These are phyloP conservation scores for Clostera curtula DNA, from an alignment of 2,888 invertebrate genomes.

Conservation along the genomic window DNA sequence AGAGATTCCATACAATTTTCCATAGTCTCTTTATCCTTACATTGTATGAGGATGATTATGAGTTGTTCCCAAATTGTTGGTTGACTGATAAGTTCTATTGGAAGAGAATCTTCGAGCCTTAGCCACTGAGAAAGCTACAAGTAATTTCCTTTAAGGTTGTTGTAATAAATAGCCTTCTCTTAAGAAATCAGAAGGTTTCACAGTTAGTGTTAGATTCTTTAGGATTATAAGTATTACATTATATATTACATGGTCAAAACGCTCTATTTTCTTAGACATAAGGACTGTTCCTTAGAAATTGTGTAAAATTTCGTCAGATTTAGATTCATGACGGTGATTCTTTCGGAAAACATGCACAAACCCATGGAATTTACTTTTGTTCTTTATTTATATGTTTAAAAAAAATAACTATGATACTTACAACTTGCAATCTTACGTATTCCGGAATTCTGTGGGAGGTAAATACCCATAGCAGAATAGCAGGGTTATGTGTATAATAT, in stretches of 20 bases:
- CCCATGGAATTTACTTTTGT: too few relatives aligned
- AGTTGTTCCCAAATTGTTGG: slow-evolving; percentile 52
- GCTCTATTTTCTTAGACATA: too few relatives aligned
- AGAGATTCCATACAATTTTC: slow-evolving; percentile 46
- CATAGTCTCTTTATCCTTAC: slow-evolving; percentile 27
- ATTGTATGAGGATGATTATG: slow-evolving; percentile 43
- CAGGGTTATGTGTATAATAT: slow-evolving; percentile 61
- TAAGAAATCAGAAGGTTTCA: too few relatives aligned
- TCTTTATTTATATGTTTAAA: slow-evolving; percentile 1
- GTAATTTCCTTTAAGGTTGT: neutral
- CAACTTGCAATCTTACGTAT: slow-evolving; percentile 42
- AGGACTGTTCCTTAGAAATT: too few relatives aligned
- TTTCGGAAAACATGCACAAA: too few relatives aligned
- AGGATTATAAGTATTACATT: too few relatives aligned
- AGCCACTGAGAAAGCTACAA: slow-evolving; percentile 59
- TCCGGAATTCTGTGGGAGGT: slow-evolving; percentile 50
- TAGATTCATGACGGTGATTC: too few relatives aligned
- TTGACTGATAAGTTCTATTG: slow-evolving; percentile 42
- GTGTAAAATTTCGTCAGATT: too few relatives aligned
- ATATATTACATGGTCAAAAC: too few relatives aligned
- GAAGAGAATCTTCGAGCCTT: slow-evolving; percentile 47
- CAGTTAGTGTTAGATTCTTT: too few relatives aligned
- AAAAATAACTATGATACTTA: slow-evolving; percentile 29
- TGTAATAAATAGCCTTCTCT: too few relatives aligned
- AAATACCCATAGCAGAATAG: slow-evolving; percentile 56